These are phyloP conservation scores for Tangara arthus DNA, from an alignment of 2,797 vertebrate genomes.

Conservation along the genomic window DNA sequence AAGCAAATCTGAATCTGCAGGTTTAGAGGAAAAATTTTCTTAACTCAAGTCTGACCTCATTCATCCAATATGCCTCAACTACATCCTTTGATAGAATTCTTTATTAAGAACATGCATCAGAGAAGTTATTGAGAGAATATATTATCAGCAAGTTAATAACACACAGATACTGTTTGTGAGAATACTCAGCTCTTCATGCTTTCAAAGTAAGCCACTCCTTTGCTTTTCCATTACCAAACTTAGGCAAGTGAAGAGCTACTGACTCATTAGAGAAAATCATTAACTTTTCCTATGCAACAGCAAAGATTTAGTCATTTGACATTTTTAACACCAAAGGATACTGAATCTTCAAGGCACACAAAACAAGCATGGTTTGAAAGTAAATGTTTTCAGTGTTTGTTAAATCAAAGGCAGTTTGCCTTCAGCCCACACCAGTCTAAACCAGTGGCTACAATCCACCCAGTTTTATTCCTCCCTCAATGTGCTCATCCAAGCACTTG, in stretches of 20 bases:
- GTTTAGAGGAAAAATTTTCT: not conserved
- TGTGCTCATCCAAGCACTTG: not conserved
- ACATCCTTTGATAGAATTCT: not conserved
- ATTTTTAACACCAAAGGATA: conserved; percentile 53
- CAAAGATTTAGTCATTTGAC: conserved; percentile 61
- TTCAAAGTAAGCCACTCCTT: not conserved
- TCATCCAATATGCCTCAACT: not conserved
- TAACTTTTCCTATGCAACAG: conserved; percentile 47
- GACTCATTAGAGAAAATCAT: conserved; percentile 61
- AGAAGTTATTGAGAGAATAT: not conserved
- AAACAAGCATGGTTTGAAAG: conserved; percentile 14
- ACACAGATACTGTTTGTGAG: not conserved
- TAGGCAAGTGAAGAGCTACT: conserved; percentile 43
- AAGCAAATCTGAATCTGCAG: not conserved
- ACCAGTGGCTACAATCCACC: not conserved
- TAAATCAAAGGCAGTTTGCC: not conserved
- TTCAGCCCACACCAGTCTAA: not conserved
- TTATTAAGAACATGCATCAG: not conserved
- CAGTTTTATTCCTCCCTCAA: not conserved
- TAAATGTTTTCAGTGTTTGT: not conserved
- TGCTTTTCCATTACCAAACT: conserved; percentile 42
- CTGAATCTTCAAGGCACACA: conserved; percentile 15
- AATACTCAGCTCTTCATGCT: not conserved
- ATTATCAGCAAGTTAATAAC: not conserved
- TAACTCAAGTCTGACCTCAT: not conserved